These are phyloP conservation scores for Cairina moschata DNA, from an alignment of 2,113 vertebrate species.

Conservation along the genomic window DNA sequence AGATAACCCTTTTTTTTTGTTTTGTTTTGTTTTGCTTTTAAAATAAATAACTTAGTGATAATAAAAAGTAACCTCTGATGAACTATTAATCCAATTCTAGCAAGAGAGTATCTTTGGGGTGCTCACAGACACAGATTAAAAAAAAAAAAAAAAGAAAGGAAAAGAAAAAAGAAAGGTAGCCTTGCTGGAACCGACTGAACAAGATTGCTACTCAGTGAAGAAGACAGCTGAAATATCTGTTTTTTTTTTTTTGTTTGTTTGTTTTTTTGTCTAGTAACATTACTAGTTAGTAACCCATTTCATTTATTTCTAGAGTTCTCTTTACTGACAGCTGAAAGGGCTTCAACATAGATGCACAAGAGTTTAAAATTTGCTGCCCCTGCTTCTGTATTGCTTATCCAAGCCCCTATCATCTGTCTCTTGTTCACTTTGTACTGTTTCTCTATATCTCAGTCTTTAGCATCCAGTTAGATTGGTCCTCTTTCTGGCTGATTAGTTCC, in stretches of 20 bases:
- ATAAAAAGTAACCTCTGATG: neutral
- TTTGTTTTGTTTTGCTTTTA: neutral
- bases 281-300: conserved; percentile 6
- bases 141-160: neutral
- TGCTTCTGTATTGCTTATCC: neutral
- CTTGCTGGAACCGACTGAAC: neutral
- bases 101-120: neutral
- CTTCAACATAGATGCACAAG: neutral
- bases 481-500: neutral
- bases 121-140: neutral
- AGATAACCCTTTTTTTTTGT: neutral
- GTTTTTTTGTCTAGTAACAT: neutral
- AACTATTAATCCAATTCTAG: neutral
- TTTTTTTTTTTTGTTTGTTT: neutral
- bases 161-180: neutral
- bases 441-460: neutral
- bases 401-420: neutral
- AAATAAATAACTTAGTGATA: neutral
- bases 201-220: neutral
- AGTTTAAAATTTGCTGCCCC: neutral
- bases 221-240: neutral
- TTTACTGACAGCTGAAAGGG: neutral
- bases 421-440: neutral
- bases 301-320: conserved; percentile 6
- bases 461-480: neutral